phyloP scores from a whole-genome alignment of 2,113 vertebrate species.

The rabbit (Oryctolagus cuniculus) region mOryCun1.1 NC_091432.1:105879501-105880000 shows the following conservation, averaged over 20 bases:
- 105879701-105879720: slow-evolving; percentile 33
- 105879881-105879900: background rate
- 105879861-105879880: background rate
- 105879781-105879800: slow-evolving; percentile 25
- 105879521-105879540: too few species aligned
- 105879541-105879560: too few species aligned
- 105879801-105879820: slow-evolving; percentile 7
- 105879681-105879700: background rate
- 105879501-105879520: too few species aligned
- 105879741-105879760: background rate
- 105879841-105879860: slow-evolving; percentile 35
- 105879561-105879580: too few species aligned
- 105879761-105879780: slow-evolving; percentile 67
- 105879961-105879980: background rate
- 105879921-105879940: background rate
- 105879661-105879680: background rate
- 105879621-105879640: background rate
- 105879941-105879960: background rate
- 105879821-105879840: slow-evolving; percentile 15
- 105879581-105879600: too few species aligned
- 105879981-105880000: background rate
- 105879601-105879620: background rate
- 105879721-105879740: slow-evolving; percentile 31
- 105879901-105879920: background rate
- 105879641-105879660: background rate